phyloP scores from a whole-genome alignment of 2,888 invertebrate genomes.

The Eucera pruinosa region DNA sequence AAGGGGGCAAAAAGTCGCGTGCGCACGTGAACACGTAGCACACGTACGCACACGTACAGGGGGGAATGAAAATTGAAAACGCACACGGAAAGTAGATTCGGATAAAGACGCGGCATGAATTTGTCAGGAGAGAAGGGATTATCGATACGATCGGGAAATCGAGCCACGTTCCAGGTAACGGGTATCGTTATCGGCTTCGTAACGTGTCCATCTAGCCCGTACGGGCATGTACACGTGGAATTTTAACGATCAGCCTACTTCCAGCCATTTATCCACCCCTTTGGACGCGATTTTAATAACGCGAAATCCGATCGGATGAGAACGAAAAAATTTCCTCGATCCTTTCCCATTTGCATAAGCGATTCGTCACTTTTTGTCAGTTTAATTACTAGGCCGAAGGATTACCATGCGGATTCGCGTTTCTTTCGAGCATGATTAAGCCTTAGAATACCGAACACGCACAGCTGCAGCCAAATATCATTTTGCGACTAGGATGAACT shows the following conservation, averaged over 20 bases:
- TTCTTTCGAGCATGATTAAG: no score
- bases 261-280: background rate
- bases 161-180: constrained; percentile 54
- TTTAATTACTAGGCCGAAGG: no score
- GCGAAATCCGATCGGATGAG: background rate
- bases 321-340: background rate
- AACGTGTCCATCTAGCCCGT: constrained; percentile 34
- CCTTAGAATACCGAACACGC: no score
- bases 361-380: background rate
- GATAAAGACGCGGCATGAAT: constrained; percentile 48
- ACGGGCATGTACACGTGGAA: constrained; percentile 12
- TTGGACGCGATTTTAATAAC: constrained; percentile 47
- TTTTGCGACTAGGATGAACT: no score
- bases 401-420: no score
- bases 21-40: background rate
- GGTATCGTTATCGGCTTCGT: constrained; percentile 37
- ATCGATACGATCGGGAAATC: constrained; percentile 53
- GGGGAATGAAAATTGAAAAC: background rate
- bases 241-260: constrained; percentile 8
- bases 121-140: constrained; percentile 26
- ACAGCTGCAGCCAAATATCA: no score
- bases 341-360: background rate
- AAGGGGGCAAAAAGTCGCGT: background rate
- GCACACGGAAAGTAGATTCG: background rate
- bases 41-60: background rate